A percentile compares a stretch with the other conserved stretches of the same genome.
Evolutionary conservation across 2,113 vertebrate genomes (phyloP).

Genomic region (Petrocephalus microphthalmus): DNA sequence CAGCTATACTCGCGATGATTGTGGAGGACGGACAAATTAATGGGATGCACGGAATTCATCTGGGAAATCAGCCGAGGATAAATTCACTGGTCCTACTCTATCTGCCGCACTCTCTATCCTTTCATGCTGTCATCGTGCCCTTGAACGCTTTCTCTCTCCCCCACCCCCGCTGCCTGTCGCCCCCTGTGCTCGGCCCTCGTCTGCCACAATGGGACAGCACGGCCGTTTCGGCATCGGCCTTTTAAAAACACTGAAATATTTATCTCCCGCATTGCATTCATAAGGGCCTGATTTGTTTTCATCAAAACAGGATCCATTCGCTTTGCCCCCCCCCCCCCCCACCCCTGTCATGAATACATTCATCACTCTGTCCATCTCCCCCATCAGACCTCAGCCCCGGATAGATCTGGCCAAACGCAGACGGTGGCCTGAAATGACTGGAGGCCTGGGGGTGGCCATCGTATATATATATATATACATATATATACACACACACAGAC

Average conservation of each 20-base stretch:
- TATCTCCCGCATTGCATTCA: conserved; percentile 26
- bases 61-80: not conserved
- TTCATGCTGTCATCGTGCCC: not conserved
- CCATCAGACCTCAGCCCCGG: conserved; percentile 26
- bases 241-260: conserved; percentile 34
- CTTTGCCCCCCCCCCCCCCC: conserved; percentile 8
- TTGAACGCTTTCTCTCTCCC: not conserved
- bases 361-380: conserved; percentile 23
- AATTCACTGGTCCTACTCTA: not conserved
- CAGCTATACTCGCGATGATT: not conserved
- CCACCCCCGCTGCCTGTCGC: not conserved
- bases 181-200: not conserved
- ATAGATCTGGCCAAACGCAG: not conserved
- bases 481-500: too few relatives aligned
- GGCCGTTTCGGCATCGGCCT: not conserved
- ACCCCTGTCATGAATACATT: conserved; percentile 32
- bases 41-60: not conserved
- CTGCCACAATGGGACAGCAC: not conserved
- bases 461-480: too few relatives aligned
- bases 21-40: not conserved
- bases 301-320: conserved; percentile 15
- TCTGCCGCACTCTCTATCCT: not conserved
- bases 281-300: conserved; percentile 29
- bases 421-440: not conserved
- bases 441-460: not conserved